Evolutionary conservation across 64 coral and sea anemone species (phyloP), one percentile per base, ranked within the genome.

Genomic region (Hydrozoanthus tunicans): DNA sequence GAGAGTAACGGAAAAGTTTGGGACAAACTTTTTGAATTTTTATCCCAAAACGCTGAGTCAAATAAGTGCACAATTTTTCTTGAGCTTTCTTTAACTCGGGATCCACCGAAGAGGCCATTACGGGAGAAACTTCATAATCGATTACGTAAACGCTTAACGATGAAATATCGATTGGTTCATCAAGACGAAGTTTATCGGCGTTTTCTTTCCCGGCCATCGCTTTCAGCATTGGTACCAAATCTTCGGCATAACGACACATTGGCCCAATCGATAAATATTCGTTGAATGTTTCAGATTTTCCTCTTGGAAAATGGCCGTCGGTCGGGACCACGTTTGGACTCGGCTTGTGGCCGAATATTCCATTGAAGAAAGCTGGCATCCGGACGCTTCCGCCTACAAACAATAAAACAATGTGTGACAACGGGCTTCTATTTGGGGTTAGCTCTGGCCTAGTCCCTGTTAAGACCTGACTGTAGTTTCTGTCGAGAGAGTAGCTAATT

Each of bases 301-400:
- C 95, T 54, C 81, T 66, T 6, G 95, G 95, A 26, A 91, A 92
- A 71, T 96, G 95, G 4, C 95, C 95, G 9, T 92, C 52, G 56
- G 93, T 96, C 12, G 92, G 89, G 3, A 96, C 92, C 14, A 94
- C 53, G 20, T 79, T 77, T 11, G 95, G 92, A 51, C 95, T 96
- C 4, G 95, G 95, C 59, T 96, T 96, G 76, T 96, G 95, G 11
- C 82, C 95, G 62, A 92, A 96, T 67, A 96, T 96, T 89, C 95
- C 95, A 58, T 96, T 96, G 66, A 96, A 96, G 74, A 96, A 94
- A 10, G 95, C 95, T 11, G 95, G 95, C 92, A 96, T 96, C 0
- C 95, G 89, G 4, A 94, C 86, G 70, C 95, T 96, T n/a, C 95
- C 95, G 27, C 92, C 95, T 96, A 25, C n/a, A 86, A 13, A 23